Evolutionary conservation across 2,888 invertebrate species (phyloP).

Genomic region (Temnothorax ravouxi): DNA sequence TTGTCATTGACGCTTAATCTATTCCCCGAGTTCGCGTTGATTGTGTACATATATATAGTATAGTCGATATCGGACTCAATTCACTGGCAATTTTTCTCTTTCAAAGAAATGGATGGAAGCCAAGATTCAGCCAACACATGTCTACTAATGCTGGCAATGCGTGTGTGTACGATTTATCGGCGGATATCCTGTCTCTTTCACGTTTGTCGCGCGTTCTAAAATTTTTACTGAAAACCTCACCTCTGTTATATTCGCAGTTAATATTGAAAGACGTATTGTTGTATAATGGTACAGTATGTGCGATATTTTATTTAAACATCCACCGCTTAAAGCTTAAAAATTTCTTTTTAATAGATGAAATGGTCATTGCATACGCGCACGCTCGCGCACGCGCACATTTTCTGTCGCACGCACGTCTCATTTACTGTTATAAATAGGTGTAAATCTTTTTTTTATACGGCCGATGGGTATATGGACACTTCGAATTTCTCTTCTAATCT

Average conservation of each 20-base stretch:
- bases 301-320: neutral
- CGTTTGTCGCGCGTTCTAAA: constrained; percentile 8
- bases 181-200: constrained; percentile 44
- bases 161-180: constrained; percentile 33
- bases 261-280: constrained; percentile 1
- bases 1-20: constrained; percentile 26
- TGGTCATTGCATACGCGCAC: neutral
- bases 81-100: constrained; percentile 28
- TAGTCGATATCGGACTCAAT: constrained; percentile 27
- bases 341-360: neutral
- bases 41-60: constrained; percentile 57
- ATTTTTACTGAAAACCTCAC: constrained; percentile 16
- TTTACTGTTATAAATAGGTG: constrained; percentile 7
- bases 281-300: neutral
- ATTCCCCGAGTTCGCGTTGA: constrained; percentile 56
- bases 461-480: constrained; percentile 4
- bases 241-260: constrained; percentile 10
- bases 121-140: constrained; percentile 21
- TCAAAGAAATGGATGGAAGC: constrained; percentile 28
- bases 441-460: constrained; percentile 15
- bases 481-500: constrained; percentile 45
- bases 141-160: constrained; percentile 25
- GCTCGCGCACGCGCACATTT: too few species aligned
- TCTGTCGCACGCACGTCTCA: neutral
- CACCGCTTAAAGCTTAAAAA: neutral